These are phyloP conservation scores for Oryzaephilus surinamensis DNA, from an alignment of 1,140 invertebrate genomes.

Conservation along the genomic window DNA sequence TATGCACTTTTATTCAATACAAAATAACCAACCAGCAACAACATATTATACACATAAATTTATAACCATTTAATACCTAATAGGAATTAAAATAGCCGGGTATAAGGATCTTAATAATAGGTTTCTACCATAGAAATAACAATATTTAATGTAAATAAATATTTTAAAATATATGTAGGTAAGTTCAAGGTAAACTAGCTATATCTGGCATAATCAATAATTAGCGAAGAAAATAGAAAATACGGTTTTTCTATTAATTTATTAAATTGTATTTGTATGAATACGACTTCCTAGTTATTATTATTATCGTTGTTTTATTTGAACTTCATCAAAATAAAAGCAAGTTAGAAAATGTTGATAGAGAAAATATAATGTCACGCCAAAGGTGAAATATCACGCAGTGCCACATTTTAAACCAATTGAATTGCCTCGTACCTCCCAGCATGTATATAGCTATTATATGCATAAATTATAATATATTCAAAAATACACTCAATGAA, in stretches of 20 bases:
- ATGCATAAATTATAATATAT: too few species aligned
- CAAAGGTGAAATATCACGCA: constrained; percentile 14
- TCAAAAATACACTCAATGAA: too few species aligned
- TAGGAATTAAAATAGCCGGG: too few species aligned
- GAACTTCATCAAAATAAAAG: constrained; percentile 7
- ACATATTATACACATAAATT: too few species aligned
- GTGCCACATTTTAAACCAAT: constrained; percentile 9
- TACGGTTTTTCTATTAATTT: constrained; percentile 3
- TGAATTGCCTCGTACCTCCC: constrained; percentile 9
- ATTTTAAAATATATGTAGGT: constrained; percentile 6
- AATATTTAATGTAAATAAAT: too few species aligned
- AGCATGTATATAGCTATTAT: too few species aligned
- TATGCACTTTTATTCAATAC: too few species aligned
- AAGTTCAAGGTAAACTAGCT: constrained; percentile 11
- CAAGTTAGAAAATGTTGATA: constrained; percentile 5
- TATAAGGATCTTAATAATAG: too few species aligned
- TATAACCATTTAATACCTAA: too few species aligned
- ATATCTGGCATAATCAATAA: constrained; percentile 4
- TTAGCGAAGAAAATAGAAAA: constrained; percentile 1
- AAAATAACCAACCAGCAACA: too few species aligned
- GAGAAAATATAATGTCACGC: constrained; percentile 8
- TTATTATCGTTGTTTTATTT: constrained; percentile 9
- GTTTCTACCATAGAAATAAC: too few species aligned
- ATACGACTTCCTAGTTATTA: neutral
- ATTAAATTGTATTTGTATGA: constrained; percentile 2